Conservation (phyloP, 2,888 invertebrate species). For the Thelaira solivaga region DNA sequence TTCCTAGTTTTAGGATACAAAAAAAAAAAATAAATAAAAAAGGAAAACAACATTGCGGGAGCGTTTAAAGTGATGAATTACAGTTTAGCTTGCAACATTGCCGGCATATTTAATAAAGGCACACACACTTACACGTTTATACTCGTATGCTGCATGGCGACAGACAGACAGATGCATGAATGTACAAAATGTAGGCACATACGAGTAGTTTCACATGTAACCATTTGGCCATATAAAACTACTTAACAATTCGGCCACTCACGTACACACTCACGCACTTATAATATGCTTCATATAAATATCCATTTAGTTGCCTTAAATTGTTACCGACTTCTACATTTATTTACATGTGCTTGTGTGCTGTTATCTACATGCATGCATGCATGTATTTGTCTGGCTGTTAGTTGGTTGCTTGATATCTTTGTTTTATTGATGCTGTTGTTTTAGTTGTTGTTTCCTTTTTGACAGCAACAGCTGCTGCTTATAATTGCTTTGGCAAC, state of each 20-base stretch:
- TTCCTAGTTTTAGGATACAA: conserved; percentile 38
- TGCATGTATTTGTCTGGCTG: not conserved
- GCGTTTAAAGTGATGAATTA: conserved; percentile 67
- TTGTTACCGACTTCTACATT: conserved; percentile 13
- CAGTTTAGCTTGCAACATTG: conserved; percentile 64
- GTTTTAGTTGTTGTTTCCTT: conserved; percentile 29
- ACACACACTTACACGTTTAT: conserved; percentile 15
- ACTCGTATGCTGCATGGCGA: not conserved
- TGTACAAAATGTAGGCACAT: too few species aligned
- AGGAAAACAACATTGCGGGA: conserved; percentile 60
- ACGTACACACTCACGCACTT: not conserved
- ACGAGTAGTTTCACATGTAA: conserved; percentile 9
- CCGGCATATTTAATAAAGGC: conserved; percentile 59
- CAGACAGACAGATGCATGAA: not conserved
- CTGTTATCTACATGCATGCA: not conserved
- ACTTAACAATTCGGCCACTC: conserved; percentile 17
- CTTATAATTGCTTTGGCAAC: conserved; percentile 57
- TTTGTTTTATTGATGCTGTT: not conserved
- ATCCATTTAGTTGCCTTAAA: conserved; percentile 24
- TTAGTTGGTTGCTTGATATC: conserved; percentile 43
- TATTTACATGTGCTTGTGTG: not conserved
- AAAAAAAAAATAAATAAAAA: not conserved
- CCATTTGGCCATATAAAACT: conserved; percentile 2
- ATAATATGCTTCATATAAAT: conserved; percentile 33
- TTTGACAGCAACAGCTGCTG: conserved; percentile 62